Percentiles rank a stretch among this genome's conserved stretches.
phyloP scores from a whole-genome alignment of 2,888 invertebrate species.

The Synergus itoensis region DNA sequence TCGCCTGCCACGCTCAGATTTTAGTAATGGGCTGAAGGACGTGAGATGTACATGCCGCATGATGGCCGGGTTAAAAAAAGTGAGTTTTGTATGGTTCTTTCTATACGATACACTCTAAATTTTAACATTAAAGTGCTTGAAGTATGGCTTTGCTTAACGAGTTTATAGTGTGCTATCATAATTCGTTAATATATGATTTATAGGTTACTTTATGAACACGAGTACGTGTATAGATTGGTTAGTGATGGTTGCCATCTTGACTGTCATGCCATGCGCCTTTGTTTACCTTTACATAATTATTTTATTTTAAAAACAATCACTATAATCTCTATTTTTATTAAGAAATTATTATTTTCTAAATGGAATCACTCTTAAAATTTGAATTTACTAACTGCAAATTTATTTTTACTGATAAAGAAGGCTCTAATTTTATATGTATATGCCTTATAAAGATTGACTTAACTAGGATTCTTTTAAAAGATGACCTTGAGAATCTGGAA shows the following conservation, averaged over 20 bases:
- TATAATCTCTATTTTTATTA: neutral
- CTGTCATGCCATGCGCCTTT: neutral
- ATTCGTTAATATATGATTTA: neutral
- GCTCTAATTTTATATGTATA: too few species aligned
- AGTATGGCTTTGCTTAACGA: neutral
- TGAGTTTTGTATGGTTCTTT: constrained; percentile 9
- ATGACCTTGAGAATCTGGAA: too few species aligned
- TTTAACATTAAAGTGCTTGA: neutral
- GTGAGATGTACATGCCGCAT: constrained; percentile 20
- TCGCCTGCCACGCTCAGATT: neutral
- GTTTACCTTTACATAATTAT: constrained; percentile 25
- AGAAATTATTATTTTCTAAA: neutral
- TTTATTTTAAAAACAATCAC: neutral
- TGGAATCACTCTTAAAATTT: too few species aligned
- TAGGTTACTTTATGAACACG: neutral
- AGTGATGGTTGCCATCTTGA: neutral
- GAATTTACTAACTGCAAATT: too few species aligned
- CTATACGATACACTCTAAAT: neutral
- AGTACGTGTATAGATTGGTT: neutral
- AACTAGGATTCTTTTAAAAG: too few species aligned
- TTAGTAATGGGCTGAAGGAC: constrained; percentile 39
- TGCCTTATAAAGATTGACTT: too few species aligned
- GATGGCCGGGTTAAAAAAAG: constrained; percentile 24
- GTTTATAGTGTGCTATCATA: neutral
- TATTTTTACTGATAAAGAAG: too few species aligned